Evolutionary conservation across 2,797 vertebrate genomes (phyloP), one percentile per base, ranked within the genome.

Genomic region (Enteromius radiatus): DNA sequence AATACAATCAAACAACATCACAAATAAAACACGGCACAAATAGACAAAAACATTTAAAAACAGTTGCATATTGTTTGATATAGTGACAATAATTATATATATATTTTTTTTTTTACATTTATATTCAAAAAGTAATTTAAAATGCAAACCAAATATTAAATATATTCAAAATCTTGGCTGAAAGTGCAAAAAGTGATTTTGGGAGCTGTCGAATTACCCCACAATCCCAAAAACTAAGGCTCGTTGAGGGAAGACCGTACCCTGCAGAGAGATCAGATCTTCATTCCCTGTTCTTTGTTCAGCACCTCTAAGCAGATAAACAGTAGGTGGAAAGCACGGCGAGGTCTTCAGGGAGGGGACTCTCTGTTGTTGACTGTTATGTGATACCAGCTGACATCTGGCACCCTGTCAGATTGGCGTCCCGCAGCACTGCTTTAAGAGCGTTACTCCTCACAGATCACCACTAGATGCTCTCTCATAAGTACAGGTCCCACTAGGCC

Each of bases 331-430:
- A 64, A 78, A 65, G 78, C 63, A 59, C 38, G 17, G 47, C 15
- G 64, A 45, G 78, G 64, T 85, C 76, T 77, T 28, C 65, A 52
- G 71, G 54, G 80, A 76, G 67, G 23, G 63, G 54, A 45, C 61
- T 61, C 71, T 68, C 47, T 80, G 76, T 79, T 85, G 86, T 38
- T 81, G 81, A 81, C 67, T 80, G 86, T 85, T 87, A 89, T 73
- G 56, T 80, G 81, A 89, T 64, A 89, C 83, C 56, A 77, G 78
- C 80, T 75, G 86, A 87, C 88, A 89, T 87, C 83, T 87, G 86
- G 84, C 85, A 71, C 76, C 64, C 73, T 79, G 65, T 82, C 78
- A 76, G 82, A 73, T 73, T n/a, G 70, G 79, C 67, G 36, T 78
- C 75, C 85, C 59, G 67, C 69, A 81, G 80, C 76, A 59, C 63